phyloP scores from a whole-genome alignment of 2,797 vertebrate species.

The Hippopotamyrus pictus region DNA sequence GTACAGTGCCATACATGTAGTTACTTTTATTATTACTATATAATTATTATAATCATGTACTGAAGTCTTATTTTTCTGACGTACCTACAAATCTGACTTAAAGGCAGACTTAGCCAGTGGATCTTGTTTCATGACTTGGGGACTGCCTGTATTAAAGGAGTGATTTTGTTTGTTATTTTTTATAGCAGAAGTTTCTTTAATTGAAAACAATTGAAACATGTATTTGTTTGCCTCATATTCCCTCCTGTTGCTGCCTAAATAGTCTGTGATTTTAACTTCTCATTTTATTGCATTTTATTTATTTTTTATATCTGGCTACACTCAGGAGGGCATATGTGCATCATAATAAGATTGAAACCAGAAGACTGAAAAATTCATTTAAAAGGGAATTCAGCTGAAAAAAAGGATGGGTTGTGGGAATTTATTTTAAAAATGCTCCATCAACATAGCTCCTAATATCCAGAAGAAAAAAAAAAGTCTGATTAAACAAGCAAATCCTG shows the following conservation, averaged over 20 bases:
- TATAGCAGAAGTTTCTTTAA: not conserved
- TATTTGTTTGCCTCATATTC: not conserved
- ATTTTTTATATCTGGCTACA: not conserved
- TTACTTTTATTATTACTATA: not conserved
- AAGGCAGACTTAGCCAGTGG: not conserved
- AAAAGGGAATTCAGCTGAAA: not conserved
- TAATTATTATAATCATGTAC: not conserved
- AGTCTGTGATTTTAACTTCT: not conserved
- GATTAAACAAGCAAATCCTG: constrained; percentile 13
- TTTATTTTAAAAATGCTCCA: not conserved
- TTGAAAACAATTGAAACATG: not conserved
- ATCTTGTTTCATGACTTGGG: not conserved
- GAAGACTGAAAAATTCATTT: not conserved
- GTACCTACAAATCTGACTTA: not conserved
- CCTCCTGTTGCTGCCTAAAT: not conserved
- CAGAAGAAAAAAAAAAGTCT: not conserved
- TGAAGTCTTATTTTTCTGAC: not conserved
- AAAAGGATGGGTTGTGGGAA: not conserved
- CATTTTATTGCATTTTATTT: not conserved
- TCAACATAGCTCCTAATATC: not conserved
- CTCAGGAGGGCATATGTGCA: not conserved
- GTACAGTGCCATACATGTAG: not conserved
- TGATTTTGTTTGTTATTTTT: not conserved
- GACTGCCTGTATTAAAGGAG: not conserved
- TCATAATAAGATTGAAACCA: not conserved